phyloP scores from a whole-genome alignment of 2,113 vertebrate genomes.

The Pseudorectes ferrugineus region DNA sequence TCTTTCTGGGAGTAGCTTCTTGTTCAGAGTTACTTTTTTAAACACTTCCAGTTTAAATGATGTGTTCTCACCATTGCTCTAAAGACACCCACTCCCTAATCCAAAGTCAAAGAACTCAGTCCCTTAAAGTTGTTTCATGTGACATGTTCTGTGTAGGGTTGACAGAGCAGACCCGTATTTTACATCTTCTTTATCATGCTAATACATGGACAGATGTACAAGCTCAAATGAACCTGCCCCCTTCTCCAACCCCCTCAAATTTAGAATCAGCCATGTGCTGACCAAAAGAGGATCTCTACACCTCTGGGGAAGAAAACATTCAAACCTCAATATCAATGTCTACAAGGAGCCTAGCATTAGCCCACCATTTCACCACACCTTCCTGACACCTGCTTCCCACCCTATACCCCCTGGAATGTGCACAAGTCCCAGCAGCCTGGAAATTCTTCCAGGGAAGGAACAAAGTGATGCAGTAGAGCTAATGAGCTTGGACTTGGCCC shows the following conservation, averaged over 20 bases:
- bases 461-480: background rate
- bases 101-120: background rate
- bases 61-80: background rate
- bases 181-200: background rate
- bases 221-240: background rate
- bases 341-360: background rate
- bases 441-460: background rate
- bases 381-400: background rate
- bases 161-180: background rate
- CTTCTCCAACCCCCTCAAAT: rapidly evolving
- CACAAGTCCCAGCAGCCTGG: background rate
- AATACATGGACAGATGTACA: background rate
- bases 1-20: background rate
- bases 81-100: background rate
- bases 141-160: background rate
- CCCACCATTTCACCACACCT: background rate
- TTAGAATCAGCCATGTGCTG: background rate
- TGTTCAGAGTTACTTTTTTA: background rate
- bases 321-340: background rate
- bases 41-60: background rate
- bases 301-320: rapidly evolving
- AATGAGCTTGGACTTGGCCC: background rate
- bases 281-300: background rate
- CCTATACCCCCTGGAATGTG: rapidly evolving
- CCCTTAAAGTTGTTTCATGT: background rate